Evolutionary conservation across 2,888 invertebrate genomes (phyloP).

Genomic region (Thumatha senex): DNA sequence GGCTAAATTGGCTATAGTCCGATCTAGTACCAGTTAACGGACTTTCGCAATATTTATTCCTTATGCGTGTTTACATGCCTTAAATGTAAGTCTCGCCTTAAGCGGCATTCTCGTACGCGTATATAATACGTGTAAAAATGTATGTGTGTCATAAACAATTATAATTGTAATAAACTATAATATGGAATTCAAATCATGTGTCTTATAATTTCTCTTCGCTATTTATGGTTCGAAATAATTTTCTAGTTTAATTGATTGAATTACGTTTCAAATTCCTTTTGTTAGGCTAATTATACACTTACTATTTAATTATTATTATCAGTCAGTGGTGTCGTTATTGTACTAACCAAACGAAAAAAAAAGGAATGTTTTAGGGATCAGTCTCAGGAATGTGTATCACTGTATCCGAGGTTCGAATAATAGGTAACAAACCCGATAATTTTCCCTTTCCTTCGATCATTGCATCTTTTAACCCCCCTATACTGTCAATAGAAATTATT

Average conservation of each 20-base stretch:
- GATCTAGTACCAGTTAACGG: conserved; percentile 65
- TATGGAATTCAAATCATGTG: conserved; percentile 59
- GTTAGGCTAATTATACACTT: conserved; percentile 22
- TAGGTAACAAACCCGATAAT: no score
- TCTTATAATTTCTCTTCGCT: conserved; percentile 63
- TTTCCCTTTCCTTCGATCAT: no score
- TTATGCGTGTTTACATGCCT: conserved; percentile 70
- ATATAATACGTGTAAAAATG: conserved; percentile 59
- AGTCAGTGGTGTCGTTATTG: no score
- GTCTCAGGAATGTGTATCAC: no score
- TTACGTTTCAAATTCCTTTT: conserved; percentile 51
- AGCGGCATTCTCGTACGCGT: conserved; percentile 49
- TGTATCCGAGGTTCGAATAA: no score
- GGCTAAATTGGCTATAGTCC: conserved; percentile 37
- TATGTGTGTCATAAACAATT: conserved; percentile 57
- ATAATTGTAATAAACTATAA: conserved; percentile 54
- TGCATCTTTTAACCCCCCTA: no score
- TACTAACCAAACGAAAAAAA: no score
- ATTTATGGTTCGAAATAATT: conserved; percentile 57
- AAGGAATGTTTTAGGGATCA: no score
- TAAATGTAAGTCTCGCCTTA: conserved; percentile 69
- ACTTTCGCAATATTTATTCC: conserved; percentile 81
- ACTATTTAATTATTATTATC: conserved; percentile 8
- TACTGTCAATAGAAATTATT: no score
- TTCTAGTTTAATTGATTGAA: conserved; percentile 60